Evolutionary conservation across 2,797 vertebrate species (phyloP).

Genomic region (Leuciscus waleckii): DNA sequence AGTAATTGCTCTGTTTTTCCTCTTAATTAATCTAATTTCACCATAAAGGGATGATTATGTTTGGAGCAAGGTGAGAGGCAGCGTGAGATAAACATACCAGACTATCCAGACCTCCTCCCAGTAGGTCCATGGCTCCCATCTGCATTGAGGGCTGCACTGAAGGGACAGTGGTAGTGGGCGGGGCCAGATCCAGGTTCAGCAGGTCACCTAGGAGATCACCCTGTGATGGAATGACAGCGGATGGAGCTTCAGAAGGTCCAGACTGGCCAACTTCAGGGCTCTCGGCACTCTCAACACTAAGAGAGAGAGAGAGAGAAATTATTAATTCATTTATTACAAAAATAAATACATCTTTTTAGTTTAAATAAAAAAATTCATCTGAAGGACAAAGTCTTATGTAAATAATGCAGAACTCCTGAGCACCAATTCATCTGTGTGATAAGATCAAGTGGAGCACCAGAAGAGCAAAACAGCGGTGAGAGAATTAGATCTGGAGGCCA

Average conservation of each 20-base stretch:
- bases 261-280: constrained; percentile 83
- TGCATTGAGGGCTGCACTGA: constrained; percentile 83
- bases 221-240: constrained; percentile 90
- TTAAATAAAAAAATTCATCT: background rate
- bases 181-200: constrained; percentile 92
- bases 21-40: constrained; percentile 11
- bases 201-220: constrained; percentile 94
- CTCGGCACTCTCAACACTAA: constrained; percentile 87
- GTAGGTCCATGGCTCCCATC: constrained; percentile 92
- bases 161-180: constrained; percentile 81
- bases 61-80: background rate
- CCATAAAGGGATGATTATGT: background rate
- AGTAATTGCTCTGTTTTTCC: constrained; percentile 9
- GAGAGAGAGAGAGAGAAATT: background rate
- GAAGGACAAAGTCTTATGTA: constrained; percentile 30
- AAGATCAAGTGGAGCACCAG: constrained; percentile 19
- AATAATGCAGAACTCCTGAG: constrained; percentile 39
- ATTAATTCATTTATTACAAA: background rate
- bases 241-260: constrained; percentile 78
- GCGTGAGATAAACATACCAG: constrained; percentile 78
- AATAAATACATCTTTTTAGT: background rate
- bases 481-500: constrained; percentile 29
- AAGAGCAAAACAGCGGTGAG: constrained; percentile 25
- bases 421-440: constrained; percentile 22
- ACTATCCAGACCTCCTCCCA: constrained; percentile 92